Conservation (phyloP, 2,888 invertebrate genomes). For the Exocentrus adspersus region DNA sequence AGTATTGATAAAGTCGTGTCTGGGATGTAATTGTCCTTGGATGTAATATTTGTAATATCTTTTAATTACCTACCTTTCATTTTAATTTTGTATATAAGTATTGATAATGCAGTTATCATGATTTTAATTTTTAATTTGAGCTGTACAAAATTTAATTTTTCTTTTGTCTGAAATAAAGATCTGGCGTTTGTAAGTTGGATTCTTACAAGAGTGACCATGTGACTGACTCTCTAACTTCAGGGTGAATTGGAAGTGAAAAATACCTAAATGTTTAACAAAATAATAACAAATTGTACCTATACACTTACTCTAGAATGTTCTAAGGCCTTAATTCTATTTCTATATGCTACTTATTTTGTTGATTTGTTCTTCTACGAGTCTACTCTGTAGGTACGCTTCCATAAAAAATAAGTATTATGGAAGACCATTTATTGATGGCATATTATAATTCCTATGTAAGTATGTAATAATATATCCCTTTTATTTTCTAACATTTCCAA, state of each 20-base stretch:
- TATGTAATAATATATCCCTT: too few relatives aligned
- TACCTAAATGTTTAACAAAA: too few relatives aligned
- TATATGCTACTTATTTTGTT: too few relatives aligned
- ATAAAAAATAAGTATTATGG: too few relatives aligned
- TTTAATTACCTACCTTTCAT: not conserved
- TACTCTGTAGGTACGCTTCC: too few relatives aligned
- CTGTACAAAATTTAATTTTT: slow-evolving; percentile 2
- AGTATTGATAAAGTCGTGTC: not conserved
- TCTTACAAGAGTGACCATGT: slow-evolving; percentile 43
- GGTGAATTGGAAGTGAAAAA: too few relatives aligned
- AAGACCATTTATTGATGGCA: too few relatives aligned
- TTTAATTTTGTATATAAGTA: slow-evolving; percentile 20
- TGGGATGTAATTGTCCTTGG: slow-evolving; percentile 3
- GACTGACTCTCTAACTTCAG: slow-evolving; percentile 37
- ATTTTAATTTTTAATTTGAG: not conserved
- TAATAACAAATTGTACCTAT: too few relatives aligned
- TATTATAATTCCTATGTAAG: too few relatives aligned
- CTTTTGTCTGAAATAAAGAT: slow-evolving; percentile 9
- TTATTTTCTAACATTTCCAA: not conserved
- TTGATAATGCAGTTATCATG: slow-evolving; percentile 3
- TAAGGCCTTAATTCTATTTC: too few relatives aligned
- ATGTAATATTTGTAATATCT: not conserved
- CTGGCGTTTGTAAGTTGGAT: slow-evolving; percentile 40
- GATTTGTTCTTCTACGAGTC: too few relatives aligned
- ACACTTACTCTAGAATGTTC: too few relatives aligned